These are phyloP conservation scores for Procavia capensis DNA, from an alignment of 2,113 vertebrate genomes.

Conservation along the genomic window DNA sequence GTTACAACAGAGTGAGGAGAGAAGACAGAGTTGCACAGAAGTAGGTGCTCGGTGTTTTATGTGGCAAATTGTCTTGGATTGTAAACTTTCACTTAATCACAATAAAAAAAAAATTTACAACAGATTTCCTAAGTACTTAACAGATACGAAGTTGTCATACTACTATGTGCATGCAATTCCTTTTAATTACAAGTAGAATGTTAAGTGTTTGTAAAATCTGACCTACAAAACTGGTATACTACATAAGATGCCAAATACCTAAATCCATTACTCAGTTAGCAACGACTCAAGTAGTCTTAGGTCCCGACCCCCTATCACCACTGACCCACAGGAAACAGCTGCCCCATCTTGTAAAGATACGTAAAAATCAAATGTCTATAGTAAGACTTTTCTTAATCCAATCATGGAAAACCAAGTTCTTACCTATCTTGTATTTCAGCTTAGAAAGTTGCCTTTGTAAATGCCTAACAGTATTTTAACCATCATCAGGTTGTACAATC, in stretches of 20 bases:
- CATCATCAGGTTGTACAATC: neutral
- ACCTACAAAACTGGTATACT: neutral
- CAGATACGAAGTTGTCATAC: slow-evolving; percentile 2
- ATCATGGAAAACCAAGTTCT: slow-evolving; percentile 47
- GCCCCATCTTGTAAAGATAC: neutral
- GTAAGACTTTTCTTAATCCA: slow-evolving; percentile 43
- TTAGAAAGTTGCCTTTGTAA: slow-evolving; percentile 19
- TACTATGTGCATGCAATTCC: neutral
- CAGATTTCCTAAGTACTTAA: slow-evolving; percentile 13
- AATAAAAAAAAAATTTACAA: slow-evolving; percentile 35
- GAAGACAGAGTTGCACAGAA: too few species aligned
- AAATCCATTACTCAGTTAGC: neutral
- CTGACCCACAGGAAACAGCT: neutral
- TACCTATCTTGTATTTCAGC: slow-evolving; percentile 10
- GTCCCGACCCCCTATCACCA: neutral
- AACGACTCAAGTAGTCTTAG: neutral
- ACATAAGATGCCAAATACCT: neutral
- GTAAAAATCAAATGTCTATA: neutral
- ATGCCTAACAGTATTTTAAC: neutral
- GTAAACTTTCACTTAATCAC: too few species aligned
- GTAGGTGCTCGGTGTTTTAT: too few species aligned
- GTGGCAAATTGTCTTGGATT: too few species aligned
- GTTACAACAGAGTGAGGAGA: too few species aligned
- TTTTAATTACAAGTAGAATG: neutral
- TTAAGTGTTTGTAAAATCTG: neutral